phyloP scores from a whole-genome alignment of 2,113 vertebrate genomes.

The Synchiropus splendidus region DNA sequence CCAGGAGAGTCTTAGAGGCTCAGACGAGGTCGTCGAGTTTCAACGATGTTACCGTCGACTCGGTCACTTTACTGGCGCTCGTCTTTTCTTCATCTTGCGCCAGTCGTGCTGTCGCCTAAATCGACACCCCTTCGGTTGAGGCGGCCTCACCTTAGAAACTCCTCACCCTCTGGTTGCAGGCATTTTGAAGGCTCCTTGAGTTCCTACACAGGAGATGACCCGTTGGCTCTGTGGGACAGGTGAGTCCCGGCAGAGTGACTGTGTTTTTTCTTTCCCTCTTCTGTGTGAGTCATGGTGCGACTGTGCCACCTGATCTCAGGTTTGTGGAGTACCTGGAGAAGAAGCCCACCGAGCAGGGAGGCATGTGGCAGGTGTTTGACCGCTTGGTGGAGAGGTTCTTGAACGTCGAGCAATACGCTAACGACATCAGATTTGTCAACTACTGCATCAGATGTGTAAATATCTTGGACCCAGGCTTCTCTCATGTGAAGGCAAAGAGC shows the following conservation, averaged over 20 bases:
- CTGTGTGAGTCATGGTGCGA: neutral
- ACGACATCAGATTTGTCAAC: slow-evolving; percentile 74
- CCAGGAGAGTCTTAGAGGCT: no score
- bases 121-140: no score
- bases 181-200: slow-evolving; percentile 68
- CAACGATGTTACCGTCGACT: no score
- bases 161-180: no score
- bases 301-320: slow-evolving; percentile 41
- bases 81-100: no score
- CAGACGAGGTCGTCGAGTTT: no score
- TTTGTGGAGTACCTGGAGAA: slow-evolving; percentile 72
- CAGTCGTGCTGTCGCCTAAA: no score
- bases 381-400: slow-evolving; percentile 73
- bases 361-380: slow-evolving; percentile 64
- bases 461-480: slow-evolving; percentile 6
- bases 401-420: slow-evolving; percentile 62
- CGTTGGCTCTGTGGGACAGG: slow-evolving; percentile 81
- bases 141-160: no score
- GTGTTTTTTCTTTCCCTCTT: neutral
- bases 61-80: no score
- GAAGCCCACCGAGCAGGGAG: slow-evolving; percentile 31
- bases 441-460: slow-evolving; percentile 81
- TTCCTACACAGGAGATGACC: slow-evolving; percentile 74
- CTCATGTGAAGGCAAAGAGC: neutral
- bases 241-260: slow-evolving; percentile 33